Percentiles rank a stretch among this genome's conserved stretches.
Evolutionary conservation across 2,113 vertebrate genomes (phyloP).

Genomic region (Labrus mixtus): DNA sequence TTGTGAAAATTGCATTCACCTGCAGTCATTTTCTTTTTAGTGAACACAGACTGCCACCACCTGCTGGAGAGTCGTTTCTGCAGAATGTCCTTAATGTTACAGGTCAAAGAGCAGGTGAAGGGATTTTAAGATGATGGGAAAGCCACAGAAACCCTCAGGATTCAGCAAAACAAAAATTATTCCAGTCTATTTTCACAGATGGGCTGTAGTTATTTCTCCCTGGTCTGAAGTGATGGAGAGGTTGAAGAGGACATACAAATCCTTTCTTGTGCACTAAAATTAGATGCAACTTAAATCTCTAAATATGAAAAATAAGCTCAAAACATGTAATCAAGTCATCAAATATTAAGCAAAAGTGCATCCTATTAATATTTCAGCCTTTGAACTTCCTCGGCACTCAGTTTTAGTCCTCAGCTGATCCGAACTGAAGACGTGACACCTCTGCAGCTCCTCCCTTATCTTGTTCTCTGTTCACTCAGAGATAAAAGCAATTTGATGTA

Average conservation of each 20-base stretch:
- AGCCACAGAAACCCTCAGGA: not conserved
- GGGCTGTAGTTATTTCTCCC: not conserved
- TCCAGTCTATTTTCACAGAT: not conserved
- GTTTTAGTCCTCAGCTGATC: not conserved
- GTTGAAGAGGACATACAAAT: not conserved
- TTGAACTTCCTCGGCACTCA: not conserved
- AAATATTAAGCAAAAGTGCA: not conserved
- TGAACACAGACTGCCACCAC: not conserved
- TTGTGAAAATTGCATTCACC: too few species aligned
- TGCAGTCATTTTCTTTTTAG: not conserved
- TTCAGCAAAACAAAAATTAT: not conserved
- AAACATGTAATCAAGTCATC: not conserved
- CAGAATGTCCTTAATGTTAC: not conserved
- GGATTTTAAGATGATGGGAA: not conserved
- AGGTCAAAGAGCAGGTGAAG: not conserved
- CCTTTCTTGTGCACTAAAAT: not conserved
- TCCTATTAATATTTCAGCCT: not conserved
- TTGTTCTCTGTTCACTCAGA: conserved; percentile 9
- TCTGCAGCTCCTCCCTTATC: conserved; percentile 19
- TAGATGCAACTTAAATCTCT: not conserved
- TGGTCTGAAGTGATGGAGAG: not conserved
- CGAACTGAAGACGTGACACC: not conserved
- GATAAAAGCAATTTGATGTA: conserved; percentile 60
- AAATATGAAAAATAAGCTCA: not conserved
- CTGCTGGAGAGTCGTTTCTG: too few species aligned